Evolutionary conservation across 2,888 invertebrate genomes (phyloP), one percentile per base, ranked within the genome.

Genomic region (Plemyria rubiginata): DNA sequence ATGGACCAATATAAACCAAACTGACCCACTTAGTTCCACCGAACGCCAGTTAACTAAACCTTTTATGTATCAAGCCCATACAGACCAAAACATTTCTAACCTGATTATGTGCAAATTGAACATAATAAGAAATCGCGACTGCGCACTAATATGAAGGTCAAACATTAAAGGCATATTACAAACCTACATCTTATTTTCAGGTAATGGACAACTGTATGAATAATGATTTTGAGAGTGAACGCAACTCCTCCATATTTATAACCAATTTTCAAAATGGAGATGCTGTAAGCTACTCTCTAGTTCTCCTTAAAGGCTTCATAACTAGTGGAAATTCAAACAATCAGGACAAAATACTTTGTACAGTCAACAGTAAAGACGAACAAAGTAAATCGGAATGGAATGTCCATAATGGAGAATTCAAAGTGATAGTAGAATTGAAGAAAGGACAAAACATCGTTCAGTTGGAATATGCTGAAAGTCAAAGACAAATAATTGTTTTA

Each of bases 351-450:
- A 70, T 93, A 71, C 72, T 79, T 66, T 93, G 94, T 73, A 86
- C 81, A 40, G 80, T 92, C 41, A 88, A 87, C 62, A 84, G 80
- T 70, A 87, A 84, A 70, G 85, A 88, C 66, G 79, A 85, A 66
- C 87, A 88, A 70, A 80, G 79, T 49, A 85, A 82, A 62, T 83
- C 93, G 13, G 86, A 93, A 70, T 96, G 96, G 95, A 94, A 94
- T 67, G 90, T 96, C 48, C 84, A 93, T 54, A 94, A 94, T 69
- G 94, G 95, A 41, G 94, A 95, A 76, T 97, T 97, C 79, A 96
- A 96, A 84, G 93, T 94, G 32, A 83, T 97, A 60, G 87, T 95
- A 4, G 94, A 95, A 72, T 87, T 97, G 45, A 84, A 90, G 64
- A 88, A 87, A 49, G 96, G 96, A 11, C 87, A 91, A 72, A 97